These are phyloP conservation scores for Agrilus mali DNA, from an alignment of 2,888 invertebrate genomes.

Conservation along the genomic window DNA sequence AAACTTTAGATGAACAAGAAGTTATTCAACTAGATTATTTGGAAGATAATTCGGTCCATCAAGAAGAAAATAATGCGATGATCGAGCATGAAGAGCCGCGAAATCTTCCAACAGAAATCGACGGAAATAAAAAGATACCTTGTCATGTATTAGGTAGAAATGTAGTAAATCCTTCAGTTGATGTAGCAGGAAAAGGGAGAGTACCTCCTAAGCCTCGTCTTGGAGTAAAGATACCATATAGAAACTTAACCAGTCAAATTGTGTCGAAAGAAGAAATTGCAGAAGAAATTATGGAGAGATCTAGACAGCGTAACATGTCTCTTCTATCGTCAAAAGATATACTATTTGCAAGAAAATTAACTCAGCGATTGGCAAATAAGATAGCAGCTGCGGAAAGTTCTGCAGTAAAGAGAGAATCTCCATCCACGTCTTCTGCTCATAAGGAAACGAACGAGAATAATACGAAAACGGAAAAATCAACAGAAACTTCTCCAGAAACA, in stretches of 20 bases:
- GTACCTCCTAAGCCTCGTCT: constrained; percentile 32
- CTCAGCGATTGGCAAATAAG: constrained; percentile 37
- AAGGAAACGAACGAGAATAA: constrained; percentile 4
- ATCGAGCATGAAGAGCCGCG: no score
- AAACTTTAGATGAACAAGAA: no score
- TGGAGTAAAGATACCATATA: constrained; percentile 33
- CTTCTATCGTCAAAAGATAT: constrained; percentile 33
- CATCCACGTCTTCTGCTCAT: neutral
- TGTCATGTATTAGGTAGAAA: constrained; percentile 33
- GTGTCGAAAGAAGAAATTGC: constrained; percentile 42
- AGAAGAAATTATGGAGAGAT: constrained; percentile 39
- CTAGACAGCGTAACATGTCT: constrained; percentile 34
- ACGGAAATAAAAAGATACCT: constrained; percentile 18
- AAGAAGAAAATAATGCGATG: no score
- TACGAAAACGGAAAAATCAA: neutral
- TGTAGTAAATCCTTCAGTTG: constrained; percentile 30
- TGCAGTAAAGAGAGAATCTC: neutral
- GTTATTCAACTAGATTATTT: no score
- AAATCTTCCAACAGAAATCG: neutral
- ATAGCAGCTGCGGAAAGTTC: constrained; percentile 21
- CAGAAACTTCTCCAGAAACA: neutral
- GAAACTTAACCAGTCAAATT: constrained; percentile 41
- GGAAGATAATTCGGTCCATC: no score
- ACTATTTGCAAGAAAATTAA: constrained; percentile 40
- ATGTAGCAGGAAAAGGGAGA: constrained; percentile 26